Evolutionary conservation across 2,888 invertebrate species (phyloP).

Genomic region (Miltochrista miniata): DNA sequence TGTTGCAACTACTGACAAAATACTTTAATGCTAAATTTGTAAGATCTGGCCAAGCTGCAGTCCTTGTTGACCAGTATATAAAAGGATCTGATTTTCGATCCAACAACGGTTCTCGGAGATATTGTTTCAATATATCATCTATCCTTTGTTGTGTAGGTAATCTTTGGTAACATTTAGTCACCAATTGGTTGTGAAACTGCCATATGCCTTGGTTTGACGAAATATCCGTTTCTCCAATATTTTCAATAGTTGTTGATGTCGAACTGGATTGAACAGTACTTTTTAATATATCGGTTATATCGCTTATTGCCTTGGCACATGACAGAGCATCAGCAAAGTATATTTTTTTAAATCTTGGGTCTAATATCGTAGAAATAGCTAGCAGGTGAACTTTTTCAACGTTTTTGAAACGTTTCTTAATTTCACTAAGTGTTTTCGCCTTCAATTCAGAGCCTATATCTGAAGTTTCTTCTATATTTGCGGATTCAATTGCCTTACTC

Average conservation of each 20-base stretch:
- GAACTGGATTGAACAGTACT: conserved; percentile 2
- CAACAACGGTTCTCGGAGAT: conserved; percentile 2
- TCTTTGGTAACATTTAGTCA: neutral
- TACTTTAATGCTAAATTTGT: neutral
- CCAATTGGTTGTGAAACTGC: conserved; percentile 1
- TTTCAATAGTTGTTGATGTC: conserved; percentile 1
- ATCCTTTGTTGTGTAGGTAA: conserved; percentile 1
- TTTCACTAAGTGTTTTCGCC: conserved; percentile 2
- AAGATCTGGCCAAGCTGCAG: conserved; percentile 1
- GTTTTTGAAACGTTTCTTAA: conserved; percentile 1
- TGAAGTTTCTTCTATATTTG: conserved; percentile 4
- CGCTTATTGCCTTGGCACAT: conserved; percentile 2
- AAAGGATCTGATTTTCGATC: conserved; percentile 3
- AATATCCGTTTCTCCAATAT: neutral
- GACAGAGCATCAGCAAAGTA: conserved; percentile 3
- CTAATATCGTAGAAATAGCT: conserved; percentile 4
- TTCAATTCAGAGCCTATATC: conserved; percentile 1
- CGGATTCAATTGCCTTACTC: conserved; percentile 2
- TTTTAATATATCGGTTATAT: conserved; percentile 2
- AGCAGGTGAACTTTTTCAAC: conserved; percentile 3
- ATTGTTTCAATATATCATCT: conserved; percentile 1
- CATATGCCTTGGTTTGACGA: neutral
- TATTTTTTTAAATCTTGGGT: conserved; percentile 2
- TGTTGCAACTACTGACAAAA: neutral
- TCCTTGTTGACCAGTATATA: conserved; percentile 1